Base-by-base conservation (phyloP, 1,140 invertebrate species). In the Caenorhabditis inopinata region DNA sequence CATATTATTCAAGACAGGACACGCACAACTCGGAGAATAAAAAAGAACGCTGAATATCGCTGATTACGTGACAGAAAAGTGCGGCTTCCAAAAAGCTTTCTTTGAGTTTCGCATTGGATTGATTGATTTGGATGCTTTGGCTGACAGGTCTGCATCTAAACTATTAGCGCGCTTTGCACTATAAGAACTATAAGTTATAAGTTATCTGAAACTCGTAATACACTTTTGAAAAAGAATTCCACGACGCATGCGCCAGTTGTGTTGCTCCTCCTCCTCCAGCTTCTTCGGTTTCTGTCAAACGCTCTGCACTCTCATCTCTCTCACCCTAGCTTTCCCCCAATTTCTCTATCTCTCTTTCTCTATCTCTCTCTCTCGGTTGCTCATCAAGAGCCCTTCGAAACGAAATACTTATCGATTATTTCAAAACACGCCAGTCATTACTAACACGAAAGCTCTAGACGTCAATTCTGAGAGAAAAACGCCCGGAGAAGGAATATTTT, bases 321-420 rank as follows among this genome's bases (percentile, higher is more conserved):
- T 53, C 49, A 12, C 6, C 38, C 38, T 42, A n/a, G 5, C 38
- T 42, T 27, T 53, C 18, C 23, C 12, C 49, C 49, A 53, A 9
- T 18, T 18, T 53, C 58, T 53, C 49, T 58, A n/a, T 25, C 51
- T 32, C 14, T 21, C 14, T 14, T 29, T 32, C 12, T 58, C 14
- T 58, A n/a, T n/a, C 21, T 58, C 27, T 68, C 58, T 68, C 58
- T 68, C n/a, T 38, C 58, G 4, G 9, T 68, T 29, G 29, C 53
- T 21, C 32, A 68, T 68, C 58, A 68, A 68, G 58, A 68, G 58
- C 58, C 21, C 58, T 68, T 68, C 38, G 23, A 42, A 42, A 42
- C 27, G 58, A 68, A 68, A 68, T 32, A 42, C 58, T 68, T 68
- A 68, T 68, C 58, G 58, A 68, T 68, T 68, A 68, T 68, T 68